phyloP scores from a whole-genome alignment of 2,797 vertebrate genomes.

The Semotilus atromaculatus region DNA sequence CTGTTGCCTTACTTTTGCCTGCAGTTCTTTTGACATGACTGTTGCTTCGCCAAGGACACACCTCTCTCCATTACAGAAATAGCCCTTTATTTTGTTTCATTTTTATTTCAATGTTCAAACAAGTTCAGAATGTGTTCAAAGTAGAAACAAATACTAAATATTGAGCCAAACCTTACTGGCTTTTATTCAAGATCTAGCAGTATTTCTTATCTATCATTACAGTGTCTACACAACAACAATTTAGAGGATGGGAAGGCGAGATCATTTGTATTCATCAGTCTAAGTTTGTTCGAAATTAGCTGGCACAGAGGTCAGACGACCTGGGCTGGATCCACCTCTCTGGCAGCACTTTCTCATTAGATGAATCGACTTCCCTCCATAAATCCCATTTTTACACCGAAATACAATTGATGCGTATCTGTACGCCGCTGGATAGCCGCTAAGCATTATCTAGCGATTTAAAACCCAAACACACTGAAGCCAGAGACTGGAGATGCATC shows the following conservation, averaged over 20 bases:
- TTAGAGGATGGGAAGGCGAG: conserved; percentile 3
- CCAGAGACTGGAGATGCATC: conserved; percentile 15
- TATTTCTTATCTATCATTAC: conserved; percentile 15
- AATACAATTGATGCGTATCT: conserved; percentile 43
- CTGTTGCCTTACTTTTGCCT: conserved; percentile 25
- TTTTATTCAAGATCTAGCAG: conserved; percentile 8
- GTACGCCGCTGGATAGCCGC: background rate
- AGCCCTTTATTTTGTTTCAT: conserved; percentile 36
- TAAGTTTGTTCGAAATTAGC: conserved; percentile 34
- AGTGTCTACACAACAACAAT: conserved; percentile 20
- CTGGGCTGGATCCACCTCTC: conserved; percentile 28
- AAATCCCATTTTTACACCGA: conserved; percentile 47
- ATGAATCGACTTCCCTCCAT: conserved; percentile 33
- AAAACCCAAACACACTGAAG: conserved; percentile 30
- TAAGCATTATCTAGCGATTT: conserved; percentile 34
- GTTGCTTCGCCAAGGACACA: conserved; percentile 35
- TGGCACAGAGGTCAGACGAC: conserved; percentile 28
- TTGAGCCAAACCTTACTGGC: background rate
- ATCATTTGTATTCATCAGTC: conserved; percentile 50
- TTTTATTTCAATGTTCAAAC: conserved; percentile 15
- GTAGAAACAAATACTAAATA: background rate
- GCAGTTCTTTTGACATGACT: conserved; percentile 12
- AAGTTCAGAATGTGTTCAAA: conserved; percentile 25
- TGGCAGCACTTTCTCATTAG: conserved; percentile 37
- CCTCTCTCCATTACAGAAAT: background rate